Conservation (phyloP, 2,888 invertebrate genomes). For the Himalopsyche anomala region DNA sequence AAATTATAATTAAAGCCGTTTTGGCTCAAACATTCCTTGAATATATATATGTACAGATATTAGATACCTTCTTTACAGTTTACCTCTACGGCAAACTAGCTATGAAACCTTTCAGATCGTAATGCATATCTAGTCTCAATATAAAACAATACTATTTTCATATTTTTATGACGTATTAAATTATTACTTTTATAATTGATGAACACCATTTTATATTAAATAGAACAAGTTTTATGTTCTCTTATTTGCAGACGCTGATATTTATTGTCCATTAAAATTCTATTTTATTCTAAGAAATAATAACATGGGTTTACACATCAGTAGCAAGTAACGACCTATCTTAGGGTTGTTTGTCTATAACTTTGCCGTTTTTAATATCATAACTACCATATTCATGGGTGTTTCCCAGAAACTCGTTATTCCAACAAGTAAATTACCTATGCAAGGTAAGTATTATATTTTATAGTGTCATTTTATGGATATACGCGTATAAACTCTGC, state of each 20-base stretch:
- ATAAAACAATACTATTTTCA: no score
- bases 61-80: no score
- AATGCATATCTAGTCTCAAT: no score
- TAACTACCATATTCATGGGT: conserved; percentile 27
- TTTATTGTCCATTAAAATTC: conserved; percentile 6
- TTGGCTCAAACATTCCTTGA: no score
- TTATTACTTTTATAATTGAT: no score
- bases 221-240: no score
- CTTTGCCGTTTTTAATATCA: conserved; percentile 28
- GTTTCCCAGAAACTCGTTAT: conserved; percentile 22
- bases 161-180: no score
- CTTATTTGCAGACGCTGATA: neutral
- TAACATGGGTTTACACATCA: neutral
- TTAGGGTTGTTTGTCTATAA: neutral
- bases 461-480: conserved; percentile 32
- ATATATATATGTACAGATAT: no score
- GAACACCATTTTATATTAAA: no score
- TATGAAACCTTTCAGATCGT: no score
- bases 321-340: neutral
- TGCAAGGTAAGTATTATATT: conserved; percentile 34
- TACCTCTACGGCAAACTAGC: no score
- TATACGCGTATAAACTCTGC: neutral
- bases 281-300: conserved; percentile 4
- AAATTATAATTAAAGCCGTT: no score
- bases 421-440: conserved; percentile 31